These are phyloP conservation scores for Mesaphorura yosii DNA, from an alignment of 1,140 invertebrate species.

Conservation along the genomic window DNA sequence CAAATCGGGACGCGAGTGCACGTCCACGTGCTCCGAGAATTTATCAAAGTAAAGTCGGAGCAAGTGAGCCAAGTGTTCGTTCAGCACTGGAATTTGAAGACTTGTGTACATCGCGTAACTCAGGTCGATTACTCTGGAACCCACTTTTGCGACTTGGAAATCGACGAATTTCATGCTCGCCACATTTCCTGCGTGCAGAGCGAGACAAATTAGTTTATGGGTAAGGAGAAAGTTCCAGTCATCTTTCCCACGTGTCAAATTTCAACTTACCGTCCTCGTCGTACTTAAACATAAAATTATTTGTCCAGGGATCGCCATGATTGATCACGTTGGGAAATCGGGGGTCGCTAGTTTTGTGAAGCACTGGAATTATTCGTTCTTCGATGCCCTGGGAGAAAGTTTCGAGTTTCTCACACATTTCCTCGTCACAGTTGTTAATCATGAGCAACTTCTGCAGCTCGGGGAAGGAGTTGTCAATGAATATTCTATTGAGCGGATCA, in stretches of 20 bases:
- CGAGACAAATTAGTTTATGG: not conserved
- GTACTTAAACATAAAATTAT: constrained; percentile 14
- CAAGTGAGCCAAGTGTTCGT: not conserved
- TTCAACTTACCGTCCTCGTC: not conserved
- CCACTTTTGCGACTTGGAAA: constrained; percentile 10
- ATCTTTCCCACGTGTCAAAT: not conserved
- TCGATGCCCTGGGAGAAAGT: constrained; percentile 7
- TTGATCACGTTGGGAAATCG: constrained; percentile 11
- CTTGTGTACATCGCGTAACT: constrained; percentile 15
- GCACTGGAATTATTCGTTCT: not conserved
- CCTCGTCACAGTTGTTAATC: too few relatives aligned
- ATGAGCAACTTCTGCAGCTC: constrained; percentile 1
- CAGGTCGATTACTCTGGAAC: constrained; percentile 8
- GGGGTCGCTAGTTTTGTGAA: too few relatives aligned
- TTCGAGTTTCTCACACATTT: not conserved
- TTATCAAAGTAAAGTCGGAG: constrained; percentile 12
- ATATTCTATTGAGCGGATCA: not conserved
- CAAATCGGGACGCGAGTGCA: not conserved
- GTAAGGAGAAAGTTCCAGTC: not conserved
- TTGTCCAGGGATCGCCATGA: constrained; percentile 17
- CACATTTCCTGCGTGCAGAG: not conserved
- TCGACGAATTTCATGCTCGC: constrained; percentile 2
- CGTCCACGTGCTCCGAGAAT: not conserved
- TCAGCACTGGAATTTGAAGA: not conserved
- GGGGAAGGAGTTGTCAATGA: constrained; percentile 5